Conservation (phyloP, 1,140 invertebrate species). For the Mizuhopecten yessoensis region DNA sequence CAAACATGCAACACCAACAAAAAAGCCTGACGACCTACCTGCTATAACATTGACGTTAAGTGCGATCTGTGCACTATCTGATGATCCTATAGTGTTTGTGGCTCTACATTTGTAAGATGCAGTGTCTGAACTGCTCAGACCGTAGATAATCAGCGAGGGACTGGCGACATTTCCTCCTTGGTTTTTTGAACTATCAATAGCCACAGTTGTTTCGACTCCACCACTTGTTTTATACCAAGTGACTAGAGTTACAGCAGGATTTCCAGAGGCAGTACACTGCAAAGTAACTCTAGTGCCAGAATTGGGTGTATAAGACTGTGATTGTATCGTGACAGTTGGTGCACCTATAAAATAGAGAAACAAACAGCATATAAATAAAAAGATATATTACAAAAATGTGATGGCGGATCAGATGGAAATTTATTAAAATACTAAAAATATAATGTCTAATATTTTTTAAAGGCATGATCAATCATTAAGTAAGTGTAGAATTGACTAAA, state of each 20-base stretch:
- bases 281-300: slow-evolving; percentile 38
- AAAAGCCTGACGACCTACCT: no score
- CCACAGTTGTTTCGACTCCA: not conserved
- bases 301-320: slow-evolving; percentile 43
- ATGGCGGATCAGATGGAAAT: no score
- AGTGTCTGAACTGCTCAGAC: slow-evolving; percentile 44
- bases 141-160: slow-evolving; percentile 50
- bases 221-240: slow-evolving; percentile 43
- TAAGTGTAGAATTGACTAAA: no score
- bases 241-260: slow-evolving; percentile 46
- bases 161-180: not conserved
- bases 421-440: no score
- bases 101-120: slow-evolving; percentile 54
- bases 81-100: slow-evolving; percentile 44
- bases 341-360: slow-evolving; percentile 56
- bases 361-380: no score
- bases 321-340: slow-evolving; percentile 34
- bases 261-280: slow-evolving; percentile 48
- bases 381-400: no score
- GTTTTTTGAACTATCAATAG: not conserved
- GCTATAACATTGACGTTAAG: not conserved
- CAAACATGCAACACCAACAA: no score
- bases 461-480: no score
- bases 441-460: no score
- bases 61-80: not conserved